Evolutionary conservation across 2,113 vertebrate species (phyloP).

Genomic region (Ifrita kowaldi): DNA sequence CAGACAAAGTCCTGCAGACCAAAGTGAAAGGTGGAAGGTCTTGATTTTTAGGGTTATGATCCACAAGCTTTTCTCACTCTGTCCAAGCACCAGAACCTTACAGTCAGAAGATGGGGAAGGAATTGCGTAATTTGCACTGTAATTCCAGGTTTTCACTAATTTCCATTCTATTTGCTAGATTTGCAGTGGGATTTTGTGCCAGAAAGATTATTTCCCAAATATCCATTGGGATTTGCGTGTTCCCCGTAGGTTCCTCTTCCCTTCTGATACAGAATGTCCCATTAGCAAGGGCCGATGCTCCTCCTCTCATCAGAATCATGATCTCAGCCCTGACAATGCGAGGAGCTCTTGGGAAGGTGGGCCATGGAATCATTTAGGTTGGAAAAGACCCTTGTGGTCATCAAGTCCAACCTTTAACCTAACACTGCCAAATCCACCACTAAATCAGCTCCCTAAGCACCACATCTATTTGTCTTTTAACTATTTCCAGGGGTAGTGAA

Average conservation of each 20-base stretch:
- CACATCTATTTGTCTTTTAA: rapidly evolving
- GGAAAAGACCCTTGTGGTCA: background rate
- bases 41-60: background rate
- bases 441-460: background rate
- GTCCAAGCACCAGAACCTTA: background rate
- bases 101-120: background rate
- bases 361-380: background rate
- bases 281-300: background rate
- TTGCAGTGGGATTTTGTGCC: background rate
- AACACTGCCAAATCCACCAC: background rate
- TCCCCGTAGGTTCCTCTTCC: background rate
- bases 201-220: background rate
- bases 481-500: background rate
- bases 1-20: background rate
- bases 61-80: background rate
- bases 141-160: background rate
- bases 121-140: background rate
- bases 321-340: background rate
- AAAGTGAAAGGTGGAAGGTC: background rate
- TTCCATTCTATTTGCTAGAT: background rate
- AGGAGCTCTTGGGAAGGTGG: background rate
- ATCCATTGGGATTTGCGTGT: background rate
- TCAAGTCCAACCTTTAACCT: background rate
- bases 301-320: background rate
- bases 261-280: background rate